Conservation (phyloP, 2,797 vertebrate species). For the Microhierax caerulescens region DNA sequence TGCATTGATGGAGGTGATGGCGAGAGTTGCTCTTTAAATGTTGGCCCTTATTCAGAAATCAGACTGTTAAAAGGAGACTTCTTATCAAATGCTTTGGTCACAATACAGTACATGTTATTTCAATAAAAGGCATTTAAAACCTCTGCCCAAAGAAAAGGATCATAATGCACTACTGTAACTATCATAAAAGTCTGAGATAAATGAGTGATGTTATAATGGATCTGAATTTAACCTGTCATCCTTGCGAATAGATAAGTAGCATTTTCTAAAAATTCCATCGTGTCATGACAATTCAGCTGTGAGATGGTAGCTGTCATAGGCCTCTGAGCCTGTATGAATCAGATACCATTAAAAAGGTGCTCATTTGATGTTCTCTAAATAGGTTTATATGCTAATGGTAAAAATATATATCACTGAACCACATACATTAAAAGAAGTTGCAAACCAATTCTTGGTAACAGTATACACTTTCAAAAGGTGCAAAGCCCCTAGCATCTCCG, state of each 20-base stretch:
- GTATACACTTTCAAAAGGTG: neutral
- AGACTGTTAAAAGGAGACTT: neutral
- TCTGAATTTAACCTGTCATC: neutral
- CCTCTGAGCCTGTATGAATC: neutral
- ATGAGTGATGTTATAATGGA: neutral
- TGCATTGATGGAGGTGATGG: neutral
- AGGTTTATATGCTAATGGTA: neutral
- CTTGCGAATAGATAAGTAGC: neutral
- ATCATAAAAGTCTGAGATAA: neutral
- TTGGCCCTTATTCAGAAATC: no score
- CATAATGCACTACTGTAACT: neutral
- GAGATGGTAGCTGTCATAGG: neutral
- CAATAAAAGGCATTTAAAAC: neutral
- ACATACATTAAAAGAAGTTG: neutral
- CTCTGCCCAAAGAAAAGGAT: neutral
- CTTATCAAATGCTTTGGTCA: neutral
- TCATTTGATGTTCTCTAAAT: neutral
- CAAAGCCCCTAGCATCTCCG: neutral
- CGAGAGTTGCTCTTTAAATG: neutral
- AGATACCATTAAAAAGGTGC: neutral
- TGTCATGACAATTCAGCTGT: neutral
- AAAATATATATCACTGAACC: neutral
- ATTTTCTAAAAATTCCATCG: neutral
- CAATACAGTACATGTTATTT: neutral
- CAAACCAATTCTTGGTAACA: neutral